Evolutionary conservation across 2,797 vertebrate genomes (phyloP).

Genomic region (Cossypha niveicapilla): DNA sequence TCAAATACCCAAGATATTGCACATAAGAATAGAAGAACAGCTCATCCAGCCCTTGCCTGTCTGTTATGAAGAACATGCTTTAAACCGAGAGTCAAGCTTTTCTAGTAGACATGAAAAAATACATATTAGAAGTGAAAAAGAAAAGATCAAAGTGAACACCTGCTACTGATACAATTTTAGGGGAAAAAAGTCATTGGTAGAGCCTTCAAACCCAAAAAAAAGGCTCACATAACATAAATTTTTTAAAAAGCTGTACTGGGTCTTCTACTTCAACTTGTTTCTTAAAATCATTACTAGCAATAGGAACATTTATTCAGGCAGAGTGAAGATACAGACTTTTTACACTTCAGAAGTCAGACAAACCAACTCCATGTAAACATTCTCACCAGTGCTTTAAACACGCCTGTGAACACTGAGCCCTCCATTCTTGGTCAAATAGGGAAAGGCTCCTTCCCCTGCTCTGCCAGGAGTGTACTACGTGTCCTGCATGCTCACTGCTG

Average conservation of each 20-base stretch:
- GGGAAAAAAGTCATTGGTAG: not conserved
- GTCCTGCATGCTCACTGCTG: not conserved
- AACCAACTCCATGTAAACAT: not conserved
- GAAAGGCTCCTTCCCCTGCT: not conserved
- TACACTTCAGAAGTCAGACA: not conserved
- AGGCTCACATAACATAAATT: not conserved
- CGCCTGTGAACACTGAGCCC: not conserved
- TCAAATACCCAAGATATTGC: constrained; percentile 54
- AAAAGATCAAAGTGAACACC: not conserved
- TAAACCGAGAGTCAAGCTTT: constrained; percentile 31
- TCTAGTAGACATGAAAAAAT: constrained; percentile 26
- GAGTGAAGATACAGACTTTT: not conserved
- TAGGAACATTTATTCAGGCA: not conserved
- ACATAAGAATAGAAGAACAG: constrained; percentile 24
- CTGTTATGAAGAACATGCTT: constrained; percentile 32
- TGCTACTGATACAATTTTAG: not conserved
- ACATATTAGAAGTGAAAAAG: not conserved
- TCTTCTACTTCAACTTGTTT: not conserved
- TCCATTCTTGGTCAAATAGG: not conserved
- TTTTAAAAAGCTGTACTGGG: not conserved
- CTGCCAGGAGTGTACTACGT: not conserved
- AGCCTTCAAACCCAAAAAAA: not conserved
- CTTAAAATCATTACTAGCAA: not conserved
- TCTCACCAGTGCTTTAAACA: not conserved
- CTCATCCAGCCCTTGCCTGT: constrained; percentile 22